These are phyloP conservation scores for Scolopax mira DNA, from an alignment of 2,113 vertebrate species.

Conservation along the genomic window DNA sequence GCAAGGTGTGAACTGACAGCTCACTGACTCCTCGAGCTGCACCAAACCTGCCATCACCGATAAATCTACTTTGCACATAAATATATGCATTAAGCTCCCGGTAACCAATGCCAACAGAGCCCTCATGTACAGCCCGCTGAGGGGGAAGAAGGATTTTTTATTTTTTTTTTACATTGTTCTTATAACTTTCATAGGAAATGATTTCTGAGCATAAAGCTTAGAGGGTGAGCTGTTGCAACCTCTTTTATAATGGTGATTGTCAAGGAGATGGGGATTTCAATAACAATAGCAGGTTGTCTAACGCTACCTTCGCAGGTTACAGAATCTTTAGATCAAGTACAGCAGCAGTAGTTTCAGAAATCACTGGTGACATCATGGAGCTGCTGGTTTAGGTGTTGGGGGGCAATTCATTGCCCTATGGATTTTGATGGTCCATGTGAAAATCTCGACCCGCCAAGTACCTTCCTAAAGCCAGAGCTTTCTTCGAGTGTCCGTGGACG, in stretches of 20 bases:
- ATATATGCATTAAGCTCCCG: neutral
- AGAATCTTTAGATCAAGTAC: neutral
- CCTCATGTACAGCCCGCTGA: neutral
- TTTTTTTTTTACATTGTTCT: neutral
- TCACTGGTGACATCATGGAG: neutral
- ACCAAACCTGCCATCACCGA: neutral
- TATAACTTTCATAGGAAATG: conserved; percentile 6
- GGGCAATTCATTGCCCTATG: neutral
- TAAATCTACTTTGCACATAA: neutral
- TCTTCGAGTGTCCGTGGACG: neutral
- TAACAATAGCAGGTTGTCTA: neutral
- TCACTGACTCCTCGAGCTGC: neutral
- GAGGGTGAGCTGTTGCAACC: neutral
- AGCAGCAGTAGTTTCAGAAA: neutral
- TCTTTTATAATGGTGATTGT: neutral
- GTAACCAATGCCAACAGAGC: neutral
- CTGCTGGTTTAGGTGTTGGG: neutral
- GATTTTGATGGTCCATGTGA: neutral
- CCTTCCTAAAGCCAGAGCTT: neutral
- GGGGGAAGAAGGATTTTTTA: neutral
- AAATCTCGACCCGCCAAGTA: neutral
- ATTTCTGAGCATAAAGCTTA: neutral
- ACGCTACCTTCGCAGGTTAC: neutral
- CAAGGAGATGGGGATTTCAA: neutral
- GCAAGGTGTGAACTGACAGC: neutral